These are phyloP conservation scores for Molanna angustata DNA, from an alignment of 2,888 invertebrate genomes.

Conservation along the genomic window DNA sequence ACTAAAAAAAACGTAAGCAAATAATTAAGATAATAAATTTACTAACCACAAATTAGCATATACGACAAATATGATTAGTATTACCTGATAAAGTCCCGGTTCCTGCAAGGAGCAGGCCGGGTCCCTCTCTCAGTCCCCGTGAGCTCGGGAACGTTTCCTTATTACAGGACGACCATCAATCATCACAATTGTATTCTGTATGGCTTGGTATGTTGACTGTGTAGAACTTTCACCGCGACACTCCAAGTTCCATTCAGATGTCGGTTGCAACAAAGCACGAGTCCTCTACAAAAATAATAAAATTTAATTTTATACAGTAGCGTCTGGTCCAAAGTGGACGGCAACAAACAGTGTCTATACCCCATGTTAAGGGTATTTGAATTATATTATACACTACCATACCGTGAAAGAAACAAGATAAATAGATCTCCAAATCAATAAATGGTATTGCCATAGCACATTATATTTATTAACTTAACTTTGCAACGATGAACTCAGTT, in stretches of 20 bases:
- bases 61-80: background rate
- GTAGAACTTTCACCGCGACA: conserved; percentile 42
- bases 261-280: conserved; percentile 62
- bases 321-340: too few relatives aligned
- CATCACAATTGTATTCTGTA: conserved; percentile 47
- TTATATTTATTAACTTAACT: too few relatives aligned
- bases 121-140: conserved; percentile 41
- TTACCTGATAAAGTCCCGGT: conserved; percentile 28
- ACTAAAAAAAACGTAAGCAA: too few relatives aligned
- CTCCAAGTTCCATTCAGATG: conserved; percentile 69
- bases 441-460: too few relatives aligned
- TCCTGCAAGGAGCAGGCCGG: conserved; percentile 51
- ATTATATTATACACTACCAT: too few relatives aligned
- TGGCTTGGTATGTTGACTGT: conserved; percentile 41
- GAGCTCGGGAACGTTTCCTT: conserved; percentile 56
- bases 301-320: too few relatives aligned
- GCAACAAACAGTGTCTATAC: too few relatives aligned
- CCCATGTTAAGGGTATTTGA: too few relatives aligned
- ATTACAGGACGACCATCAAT: conserved; percentile 54
- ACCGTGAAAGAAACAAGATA: too few relatives aligned
- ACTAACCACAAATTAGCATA: background rate
- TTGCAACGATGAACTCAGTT: too few relatives aligned
- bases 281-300: conserved; percentile 53
- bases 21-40: too few relatives aligned
- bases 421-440: background rate